Evolutionary conservation across 1,140 invertebrate species (phyloP).

Genomic region (Leptoteleia sp.): DNA sequence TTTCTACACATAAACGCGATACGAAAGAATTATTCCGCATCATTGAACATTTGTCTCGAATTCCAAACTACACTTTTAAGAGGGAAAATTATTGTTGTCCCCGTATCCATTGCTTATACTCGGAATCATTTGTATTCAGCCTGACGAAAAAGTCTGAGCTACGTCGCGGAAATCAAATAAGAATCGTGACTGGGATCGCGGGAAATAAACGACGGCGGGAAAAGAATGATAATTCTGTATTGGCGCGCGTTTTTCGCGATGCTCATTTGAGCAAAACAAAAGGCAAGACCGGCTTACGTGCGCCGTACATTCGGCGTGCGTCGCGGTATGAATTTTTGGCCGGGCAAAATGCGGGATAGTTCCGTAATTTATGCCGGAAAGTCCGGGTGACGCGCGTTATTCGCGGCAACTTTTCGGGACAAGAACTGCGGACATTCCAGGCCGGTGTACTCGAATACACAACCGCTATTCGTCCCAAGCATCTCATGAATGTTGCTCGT

Average conservation of each 20-base stretch:
- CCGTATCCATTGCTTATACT: neutral
- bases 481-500: conserved; percentile 61
- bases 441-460: conserved; percentile 21
- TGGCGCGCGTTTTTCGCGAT: conserved; percentile 9
- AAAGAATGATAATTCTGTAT: conserved; percentile 17
- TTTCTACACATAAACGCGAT: too few species aligned
- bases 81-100: too few species aligned
- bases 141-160: neutral
- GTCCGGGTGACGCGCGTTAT: conserved; percentile 42
- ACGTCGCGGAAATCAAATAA: neutral
- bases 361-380: conserved; percentile 54
- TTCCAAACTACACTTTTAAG: too few species aligned
- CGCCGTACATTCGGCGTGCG: conserved; percentile 33
- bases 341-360: conserved; percentile 39
- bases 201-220: neutral
- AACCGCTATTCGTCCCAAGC: conserved; percentile 34
- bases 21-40: too few species aligned
- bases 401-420: conserved; percentile 52
- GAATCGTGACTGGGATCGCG: neutral
- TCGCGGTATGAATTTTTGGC: conserved; percentile 49
- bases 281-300: conserved; percentile 2
- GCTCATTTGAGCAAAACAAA: conserved; percentile 23
- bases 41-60: too few species aligned
- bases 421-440: conserved; percentile 47
- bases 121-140: neutral